A percentile compares a stretch with the other conserved stretches of the same genome.
phyloP scores from a whole-genome alignment of 1,140 invertebrate species.

The Aphis gossypii region DNA sequence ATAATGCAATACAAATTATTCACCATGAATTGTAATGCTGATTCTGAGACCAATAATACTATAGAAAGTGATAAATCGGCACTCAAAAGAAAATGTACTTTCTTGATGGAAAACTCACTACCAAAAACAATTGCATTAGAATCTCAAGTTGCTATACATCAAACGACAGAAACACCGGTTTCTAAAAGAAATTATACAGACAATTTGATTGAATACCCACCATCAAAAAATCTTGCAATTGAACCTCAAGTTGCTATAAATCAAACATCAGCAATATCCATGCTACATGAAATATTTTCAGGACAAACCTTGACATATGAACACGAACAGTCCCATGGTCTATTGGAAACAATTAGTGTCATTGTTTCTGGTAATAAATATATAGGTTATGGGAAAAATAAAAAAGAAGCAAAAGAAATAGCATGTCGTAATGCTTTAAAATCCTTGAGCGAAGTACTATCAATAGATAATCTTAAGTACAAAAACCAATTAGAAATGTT shows the following conservation, averaged over 20 bases:
- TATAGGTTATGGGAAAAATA: constrained; percentile 24
- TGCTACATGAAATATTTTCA: constrained; percentile 24
- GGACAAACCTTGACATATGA: neutral
- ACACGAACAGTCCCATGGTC: neutral
- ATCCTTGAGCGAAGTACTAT: neutral
- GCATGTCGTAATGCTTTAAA: constrained; percentile 51
- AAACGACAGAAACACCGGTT: neutral
- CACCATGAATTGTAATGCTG: neutral
- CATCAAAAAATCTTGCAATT: neutral
- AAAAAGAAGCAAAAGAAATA: constrained; percentile 53
- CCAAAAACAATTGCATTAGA: neutral
- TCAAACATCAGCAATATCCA: constrained; percentile 37
- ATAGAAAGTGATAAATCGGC: neutral
- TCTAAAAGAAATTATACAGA: neutral
- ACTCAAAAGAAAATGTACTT: neutral
- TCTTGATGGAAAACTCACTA: neutral
- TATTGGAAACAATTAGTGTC: constrained; percentile 29
- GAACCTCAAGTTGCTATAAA: neutral
- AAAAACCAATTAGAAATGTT: constrained; percentile 37
- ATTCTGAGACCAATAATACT: neutral
- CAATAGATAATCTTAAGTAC: neutral
- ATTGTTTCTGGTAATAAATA: constrained; percentile 18
- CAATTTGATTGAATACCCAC: neutral
- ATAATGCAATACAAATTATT: neutral
- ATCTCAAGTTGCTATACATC: neutral